phyloP scores from a whole-genome alignment of 2,113 vertebrate genomes.

The Oxyura jamaicensis region DNA sequence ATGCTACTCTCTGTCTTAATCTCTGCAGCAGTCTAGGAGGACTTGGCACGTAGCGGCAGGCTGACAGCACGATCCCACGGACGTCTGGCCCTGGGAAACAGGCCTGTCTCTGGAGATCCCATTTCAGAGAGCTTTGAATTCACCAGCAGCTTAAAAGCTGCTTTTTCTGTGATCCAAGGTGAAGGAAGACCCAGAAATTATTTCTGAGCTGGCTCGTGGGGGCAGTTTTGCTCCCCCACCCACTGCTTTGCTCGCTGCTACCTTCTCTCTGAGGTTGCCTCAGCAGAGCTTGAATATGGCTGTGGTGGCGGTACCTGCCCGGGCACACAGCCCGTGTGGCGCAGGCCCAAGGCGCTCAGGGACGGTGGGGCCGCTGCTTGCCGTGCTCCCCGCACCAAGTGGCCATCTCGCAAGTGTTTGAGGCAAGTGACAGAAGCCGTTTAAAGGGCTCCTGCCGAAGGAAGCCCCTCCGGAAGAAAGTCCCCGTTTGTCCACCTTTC shows the following conservation, averaged over 20 bases:
- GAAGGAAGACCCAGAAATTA: neutral
- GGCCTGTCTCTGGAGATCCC: neutral
- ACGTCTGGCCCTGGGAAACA: neutral
- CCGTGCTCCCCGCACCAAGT: neutral
- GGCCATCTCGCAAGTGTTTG: fast-evolving
- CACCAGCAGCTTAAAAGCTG: neutral
- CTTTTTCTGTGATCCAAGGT: neutral
- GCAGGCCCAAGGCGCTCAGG: no score
- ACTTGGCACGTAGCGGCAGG: neutral
- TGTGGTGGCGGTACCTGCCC: neutral
- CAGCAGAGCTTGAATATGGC: fast-evolving
- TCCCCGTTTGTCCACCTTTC: conserved; percentile 13
- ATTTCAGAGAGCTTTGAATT: neutral
- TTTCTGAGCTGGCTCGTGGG: neutral
- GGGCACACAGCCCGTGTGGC: fast-evolving
- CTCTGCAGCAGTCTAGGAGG: neutral
- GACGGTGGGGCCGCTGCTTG: no score
- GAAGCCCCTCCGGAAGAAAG: neutral
- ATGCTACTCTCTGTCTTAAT: neutral
- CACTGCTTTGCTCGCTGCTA: fast-evolving
- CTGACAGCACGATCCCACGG: fast-evolving
- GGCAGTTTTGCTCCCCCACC: neutral
- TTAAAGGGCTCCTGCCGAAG: neutral
- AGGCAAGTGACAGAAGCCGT: neutral
- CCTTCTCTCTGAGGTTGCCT: neutral